Percentiles rank a stretch among this genome's conserved stretches.
Evolutionary conservation across 23 tunicate species (phyloP).

Genomic region (Oikopleura vanhoeffeni): DNA sequence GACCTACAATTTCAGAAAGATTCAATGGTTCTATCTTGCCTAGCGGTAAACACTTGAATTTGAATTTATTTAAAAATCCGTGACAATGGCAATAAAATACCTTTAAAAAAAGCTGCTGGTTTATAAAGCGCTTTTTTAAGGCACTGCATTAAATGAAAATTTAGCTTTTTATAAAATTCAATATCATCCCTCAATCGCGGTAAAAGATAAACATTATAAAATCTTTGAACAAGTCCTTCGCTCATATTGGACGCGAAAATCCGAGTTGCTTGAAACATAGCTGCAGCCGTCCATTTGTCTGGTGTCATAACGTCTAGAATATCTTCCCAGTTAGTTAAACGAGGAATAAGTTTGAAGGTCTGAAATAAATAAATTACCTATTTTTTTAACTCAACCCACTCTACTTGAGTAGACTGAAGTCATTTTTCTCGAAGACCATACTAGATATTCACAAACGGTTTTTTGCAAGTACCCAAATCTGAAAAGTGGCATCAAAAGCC

Average conservation of each 20-base stretch:
- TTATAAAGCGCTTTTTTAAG: conserved; percentile 60
- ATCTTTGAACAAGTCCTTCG: conserved; percentile 50
- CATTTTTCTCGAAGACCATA: too few relatives aligned
- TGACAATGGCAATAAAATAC: conserved; percentile 54
- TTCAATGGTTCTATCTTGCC: too few relatives aligned
- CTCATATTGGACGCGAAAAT: conserved; percentile 73
- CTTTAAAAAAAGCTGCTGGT: conserved; percentile 71
- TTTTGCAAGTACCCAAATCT: too few relatives aligned
- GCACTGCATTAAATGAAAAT: conserved; percentile 49
- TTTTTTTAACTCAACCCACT: too few relatives aligned
- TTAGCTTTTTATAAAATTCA: conserved; percentile 50
- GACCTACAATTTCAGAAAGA: too few relatives aligned
- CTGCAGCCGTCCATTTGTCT: conserved; percentile 73
- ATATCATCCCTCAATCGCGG: conserved; percentile 84
- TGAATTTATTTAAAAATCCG: too few relatives aligned
- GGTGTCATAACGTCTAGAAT: conserved; percentile 57
- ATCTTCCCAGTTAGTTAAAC: conserved; percentile 75
- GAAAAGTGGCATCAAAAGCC: too few relatives aligned
- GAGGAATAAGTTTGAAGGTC: conserved; percentile 32
- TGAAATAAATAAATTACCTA: background rate
- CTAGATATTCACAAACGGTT: too few relatives aligned
- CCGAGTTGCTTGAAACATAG: conserved; percentile 74
- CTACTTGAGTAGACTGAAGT: too few relatives aligned
- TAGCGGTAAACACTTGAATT: too few relatives aligned
- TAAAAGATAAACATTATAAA: conserved; percentile 35